Conservation (phyloP, 2,888 invertebrate species). For the Maniola hyperantus region DNA sequence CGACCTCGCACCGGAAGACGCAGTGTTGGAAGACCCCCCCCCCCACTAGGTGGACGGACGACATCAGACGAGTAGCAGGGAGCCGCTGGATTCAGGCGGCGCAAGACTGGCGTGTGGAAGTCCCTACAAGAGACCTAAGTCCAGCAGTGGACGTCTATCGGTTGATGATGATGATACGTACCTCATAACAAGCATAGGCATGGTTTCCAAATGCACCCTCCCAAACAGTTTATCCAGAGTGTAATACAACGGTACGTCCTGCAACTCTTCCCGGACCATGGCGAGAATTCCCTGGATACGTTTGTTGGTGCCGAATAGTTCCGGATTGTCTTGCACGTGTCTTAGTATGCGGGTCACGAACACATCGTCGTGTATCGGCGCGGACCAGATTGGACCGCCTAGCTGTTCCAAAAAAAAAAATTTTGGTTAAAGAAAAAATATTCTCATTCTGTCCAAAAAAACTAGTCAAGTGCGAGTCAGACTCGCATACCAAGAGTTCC, state of each 20-base stretch:
- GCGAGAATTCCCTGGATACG: slow-evolving; percentile 91
- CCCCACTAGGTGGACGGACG: too few relatives aligned
- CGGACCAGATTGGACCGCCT: slow-evolving; percentile 98
- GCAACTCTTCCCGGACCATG: slow-evolving; percentile 91
- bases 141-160: too few relatives aligned
- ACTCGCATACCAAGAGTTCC: too few relatives aligned
- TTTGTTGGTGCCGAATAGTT: slow-evolving; percentile 85
- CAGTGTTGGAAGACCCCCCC: too few relatives aligned
- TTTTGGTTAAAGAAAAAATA: not conserved
- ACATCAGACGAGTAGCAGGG: too few relatives aligned
- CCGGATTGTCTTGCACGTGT: slow-evolving; percentile 65
- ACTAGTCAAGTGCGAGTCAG: too few relatives aligned
- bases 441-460: too few relatives aligned
- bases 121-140: too few relatives aligned
- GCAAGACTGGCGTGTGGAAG: too few relatives aligned
- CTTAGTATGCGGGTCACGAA: slow-evolving; percentile 89
- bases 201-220: slow-evolving; percentile 86
- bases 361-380: slow-evolving; percentile 89
- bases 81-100: too few relatives aligned
- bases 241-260: slow-evolving; percentile 93
- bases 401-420: slow-evolving; percentile 73
- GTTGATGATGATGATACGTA: slow-evolving; percentile 57
- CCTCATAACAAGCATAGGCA: slow-evolving; percentile 88
- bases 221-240: slow-evolving; percentile 90
- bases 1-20: too few relatives aligned